Evolutionary conservation across 2,888 invertebrate genomes (phyloP).

Genomic region (Dioctria rufipes): DNA sequence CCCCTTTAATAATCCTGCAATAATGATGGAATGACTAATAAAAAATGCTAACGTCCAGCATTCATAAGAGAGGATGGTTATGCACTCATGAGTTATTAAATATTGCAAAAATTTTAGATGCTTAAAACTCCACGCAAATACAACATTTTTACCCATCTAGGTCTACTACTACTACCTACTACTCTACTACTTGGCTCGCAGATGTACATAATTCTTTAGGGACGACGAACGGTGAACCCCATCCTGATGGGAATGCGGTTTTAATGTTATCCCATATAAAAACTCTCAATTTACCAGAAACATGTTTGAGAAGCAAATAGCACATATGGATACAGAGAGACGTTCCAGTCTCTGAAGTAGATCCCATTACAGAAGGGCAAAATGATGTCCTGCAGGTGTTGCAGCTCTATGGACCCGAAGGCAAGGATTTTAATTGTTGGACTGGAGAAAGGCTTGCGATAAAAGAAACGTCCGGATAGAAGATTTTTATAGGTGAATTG

Average conservation of each 20-base stretch:
- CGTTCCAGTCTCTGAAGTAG: constrained; percentile 28
- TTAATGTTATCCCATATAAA: constrained; percentile 51
- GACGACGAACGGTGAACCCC: constrained; percentile 15
- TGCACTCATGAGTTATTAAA: constrained; percentile 29
- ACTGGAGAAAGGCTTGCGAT: constrained; percentile 31
- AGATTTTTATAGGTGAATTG: constrained; percentile 22
- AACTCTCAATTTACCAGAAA: constrained; percentile 52
- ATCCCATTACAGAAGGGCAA: constrained; percentile 42
- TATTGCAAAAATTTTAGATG: constrained; percentile 5
- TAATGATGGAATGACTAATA: background rate
- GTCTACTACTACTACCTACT: background rate
- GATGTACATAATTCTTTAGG: constrained; percentile 41
- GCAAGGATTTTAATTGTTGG: constrained; percentile 44
- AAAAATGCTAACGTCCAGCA: background rate
- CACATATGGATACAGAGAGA: constrained; percentile 22
- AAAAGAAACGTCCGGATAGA: constrained; percentile 30
- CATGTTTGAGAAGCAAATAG: constrained; percentile 49
- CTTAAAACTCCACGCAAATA: constrained; percentile 6
- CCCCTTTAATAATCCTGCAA: background rate
- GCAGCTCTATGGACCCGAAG: constrained; percentile 31
- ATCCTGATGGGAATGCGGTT: constrained; percentile 36
- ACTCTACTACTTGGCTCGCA: constrained; percentile 1
- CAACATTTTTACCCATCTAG: constrained; percentile 21
- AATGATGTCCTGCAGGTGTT: constrained; percentile 58
- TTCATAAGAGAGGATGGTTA: background rate